Base-by-base conservation (phyloP, 2,113 vertebrate species). In the Dascyllus trimaculatus region DNA sequence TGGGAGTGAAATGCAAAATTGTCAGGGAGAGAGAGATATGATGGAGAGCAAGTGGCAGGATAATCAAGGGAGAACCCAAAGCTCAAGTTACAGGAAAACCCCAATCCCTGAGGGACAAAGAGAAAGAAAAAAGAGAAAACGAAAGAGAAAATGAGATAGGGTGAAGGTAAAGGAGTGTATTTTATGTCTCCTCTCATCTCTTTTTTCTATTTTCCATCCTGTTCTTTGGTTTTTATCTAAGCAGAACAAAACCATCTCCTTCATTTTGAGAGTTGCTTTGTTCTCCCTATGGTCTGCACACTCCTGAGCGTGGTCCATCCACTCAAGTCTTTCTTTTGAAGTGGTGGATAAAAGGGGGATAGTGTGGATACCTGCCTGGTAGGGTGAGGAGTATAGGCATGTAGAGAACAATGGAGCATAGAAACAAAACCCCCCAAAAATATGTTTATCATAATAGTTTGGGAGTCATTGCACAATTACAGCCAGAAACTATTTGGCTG, bases 71-170 rank as follows among this genome's bases (percentile, higher is more conserved):
- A 86, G 86, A 91, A 59, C 43, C 88, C 71, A 26, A 15, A 56
- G 38, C 82, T 92, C 88, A 73, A 45, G 71, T 93, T 92, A 89
- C 90, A 89, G 89, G 90, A 93, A 93, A 91, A 72, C 85, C 89
- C 89, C 90, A 60, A 21, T 79, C 81, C 85, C 86, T 7, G n/a
- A 68, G 77, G 82, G 62, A 85, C 25, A 48, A 24, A 38, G 63
- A 54, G 60, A 51, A 21, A 40, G 51, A 56, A 26, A 18, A 59
- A 46, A 43, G 29, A 62, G 53, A 82, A 66, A 81, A 67, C 45
- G 71, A 82, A 75, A 63, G 61, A 78, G 56, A 63, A 51, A 76
- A 25, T 17, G 54, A 49, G 45, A 58, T 21, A 45, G 48, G 48
- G 38, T 69, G 53, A 81, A 52, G 73, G 62, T 75, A 64, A 86